Evolutionary conservation across 2,888 invertebrate species (phyloP).

Genomic region (Clepsis dumicolana): DNA sequence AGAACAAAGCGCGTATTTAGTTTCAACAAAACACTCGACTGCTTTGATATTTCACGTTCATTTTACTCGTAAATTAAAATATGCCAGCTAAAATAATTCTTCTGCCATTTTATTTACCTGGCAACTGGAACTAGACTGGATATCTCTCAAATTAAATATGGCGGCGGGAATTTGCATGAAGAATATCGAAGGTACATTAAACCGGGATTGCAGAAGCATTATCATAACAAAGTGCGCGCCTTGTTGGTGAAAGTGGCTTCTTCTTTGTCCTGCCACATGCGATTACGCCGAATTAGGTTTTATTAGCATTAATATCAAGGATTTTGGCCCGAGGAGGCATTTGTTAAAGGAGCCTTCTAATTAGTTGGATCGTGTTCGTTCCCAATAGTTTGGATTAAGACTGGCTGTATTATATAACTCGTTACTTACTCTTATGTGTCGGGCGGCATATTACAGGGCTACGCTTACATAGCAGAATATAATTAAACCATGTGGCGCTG

Average conservation of each 20-base stretch:
- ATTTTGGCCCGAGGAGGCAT: constrained; percentile 33
- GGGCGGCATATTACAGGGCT: constrained; percentile 19
- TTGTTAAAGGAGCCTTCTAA: constrained; percentile 32
- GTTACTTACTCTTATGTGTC: constrained; percentile 30
- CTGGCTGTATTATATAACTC: neutral
- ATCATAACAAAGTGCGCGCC: constrained; percentile 48
- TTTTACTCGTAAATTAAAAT: constrained; percentile 38
- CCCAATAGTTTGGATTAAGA: constrained; percentile 38
- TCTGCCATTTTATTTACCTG: constrained; percentile 41
- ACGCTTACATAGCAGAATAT: constrained; percentile 17
- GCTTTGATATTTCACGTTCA: constrained; percentile 26
- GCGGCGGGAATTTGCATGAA: constrained; percentile 47
- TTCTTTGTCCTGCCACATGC: constrained; percentile 47
- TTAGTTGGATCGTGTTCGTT: constrained; percentile 30
- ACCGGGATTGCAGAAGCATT: constrained; percentile 45
- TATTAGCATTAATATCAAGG: constrained; percentile 57
- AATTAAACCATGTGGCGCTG: constrained; percentile 27
- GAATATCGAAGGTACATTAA: constrained; percentile 48
- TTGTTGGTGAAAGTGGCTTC: constrained; percentile 47
- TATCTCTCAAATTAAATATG: constrained; percentile 42
- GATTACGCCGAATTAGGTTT: constrained; percentile 57
- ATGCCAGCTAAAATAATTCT: constrained; percentile 25
- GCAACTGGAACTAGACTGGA: constrained; percentile 39
- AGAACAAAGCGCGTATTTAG: constrained; percentile 1
- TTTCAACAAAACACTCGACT: constrained; percentile 18